Percentiles rank a stretch among this genome's conserved stretches.
phyloP scores from a whole-genome alignment of 2,888 invertebrate genomes.

The Fissipunctia ypsillon region DNA sequence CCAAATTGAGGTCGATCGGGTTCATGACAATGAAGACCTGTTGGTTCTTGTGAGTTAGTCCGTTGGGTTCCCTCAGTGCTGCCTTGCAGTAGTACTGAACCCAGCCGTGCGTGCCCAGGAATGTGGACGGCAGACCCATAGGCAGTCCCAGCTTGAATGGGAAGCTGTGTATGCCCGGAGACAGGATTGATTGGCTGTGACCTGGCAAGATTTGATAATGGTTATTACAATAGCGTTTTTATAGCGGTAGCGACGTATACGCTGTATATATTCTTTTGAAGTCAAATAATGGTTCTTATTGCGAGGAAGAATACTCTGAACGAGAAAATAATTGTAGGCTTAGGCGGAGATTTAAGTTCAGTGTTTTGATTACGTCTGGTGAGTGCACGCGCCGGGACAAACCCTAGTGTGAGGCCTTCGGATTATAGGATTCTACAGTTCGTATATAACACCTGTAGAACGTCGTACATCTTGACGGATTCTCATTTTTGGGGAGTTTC shows the following conservation, averaged over 20 bases:
- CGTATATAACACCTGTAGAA: neutral
- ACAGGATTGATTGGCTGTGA: conserved; percentile 95
- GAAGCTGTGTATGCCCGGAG: conserved; percentile 98
- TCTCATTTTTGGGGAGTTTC: neutral
- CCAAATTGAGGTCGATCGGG: conserved; percentile 97
- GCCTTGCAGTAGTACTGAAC: conserved; percentile 98
- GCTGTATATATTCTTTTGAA: neutral
- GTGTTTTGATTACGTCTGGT: neutral
- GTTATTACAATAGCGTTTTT: conserved; percentile 40
- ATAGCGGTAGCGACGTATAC: neutral
- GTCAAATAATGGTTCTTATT: neutral
- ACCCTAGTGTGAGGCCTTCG: neutral
- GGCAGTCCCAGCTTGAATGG: conserved; percentile 98
- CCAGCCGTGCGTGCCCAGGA: conserved; percentile 98
- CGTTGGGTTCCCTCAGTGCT: conserved; percentile 96
- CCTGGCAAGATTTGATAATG: conserved; percentile 86
- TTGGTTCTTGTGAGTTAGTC: conserved; percentile 97
- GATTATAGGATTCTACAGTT: neutral
- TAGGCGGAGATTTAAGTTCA: neutral
- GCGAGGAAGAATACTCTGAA: neutral
- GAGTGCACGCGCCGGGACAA: neutral
- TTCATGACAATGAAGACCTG: conserved; percentile 99
- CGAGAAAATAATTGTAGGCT: neutral
- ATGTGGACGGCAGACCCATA: conserved; percentile 97
- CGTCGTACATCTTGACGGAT: neutral